Conservation (phyloP, 2,113 vertebrate genomes). For the Garra rufa region DNA sequence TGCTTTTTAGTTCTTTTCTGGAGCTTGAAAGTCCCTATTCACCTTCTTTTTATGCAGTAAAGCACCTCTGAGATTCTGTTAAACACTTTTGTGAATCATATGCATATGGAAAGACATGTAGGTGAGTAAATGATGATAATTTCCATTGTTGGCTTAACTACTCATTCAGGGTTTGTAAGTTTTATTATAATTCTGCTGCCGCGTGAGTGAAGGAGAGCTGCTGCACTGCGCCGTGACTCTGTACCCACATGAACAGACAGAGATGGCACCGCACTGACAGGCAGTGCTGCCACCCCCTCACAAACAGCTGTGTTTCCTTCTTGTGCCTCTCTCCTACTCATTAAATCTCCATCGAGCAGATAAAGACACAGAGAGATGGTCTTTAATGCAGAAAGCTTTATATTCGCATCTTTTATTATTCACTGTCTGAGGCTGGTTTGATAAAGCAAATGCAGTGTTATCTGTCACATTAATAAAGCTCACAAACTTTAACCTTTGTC, state of each 20-base stretch:
- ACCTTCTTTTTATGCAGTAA: background rate
- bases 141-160: background rate
- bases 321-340: constrained; percentile 22
- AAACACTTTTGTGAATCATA: background rate
- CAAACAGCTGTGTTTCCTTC: constrained; percentile 34
- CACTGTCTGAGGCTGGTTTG: constrained; percentile 1
- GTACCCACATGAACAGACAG: constrained; percentile 34
- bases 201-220: background rate
- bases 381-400: background rate
- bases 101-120: background rate
- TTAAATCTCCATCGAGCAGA: constrained; percentile 9
- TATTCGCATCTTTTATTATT: background rate
- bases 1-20: background rate
- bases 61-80: background rate
- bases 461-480: background rate
- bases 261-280: constrained; percentile 21
- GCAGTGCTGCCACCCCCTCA: background rate
- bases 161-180: background rate
- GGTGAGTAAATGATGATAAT: background rate
- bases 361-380: background rate
- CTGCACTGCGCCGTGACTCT: constrained; percentile 25
- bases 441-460: background rate
- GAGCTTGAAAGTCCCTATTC: background rate
- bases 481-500: constrained; percentile 2
- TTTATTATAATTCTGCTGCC: constrained; percentile 10